Base-by-base conservation (phyloP, 2,888 invertebrate species). In the Microdon myrmicae region DNA sequence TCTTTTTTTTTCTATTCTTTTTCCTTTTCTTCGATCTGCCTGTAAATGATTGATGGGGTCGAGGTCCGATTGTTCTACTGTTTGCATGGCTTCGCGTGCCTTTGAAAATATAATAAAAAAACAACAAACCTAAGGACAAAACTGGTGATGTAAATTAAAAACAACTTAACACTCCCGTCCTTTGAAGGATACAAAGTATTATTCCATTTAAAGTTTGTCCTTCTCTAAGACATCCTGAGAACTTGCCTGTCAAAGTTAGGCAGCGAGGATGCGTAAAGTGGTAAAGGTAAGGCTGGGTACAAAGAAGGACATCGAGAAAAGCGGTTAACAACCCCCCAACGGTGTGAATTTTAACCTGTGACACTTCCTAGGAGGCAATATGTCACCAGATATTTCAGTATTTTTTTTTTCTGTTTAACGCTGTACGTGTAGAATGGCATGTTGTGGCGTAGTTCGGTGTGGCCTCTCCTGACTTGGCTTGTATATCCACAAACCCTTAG, bases 291-390 rank as follows among this genome's bases (percentile, higher is more conserved):
- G 6, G 19, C 35, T 19, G 17, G 25, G 9, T 1, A 35, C 7
- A 34, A 34, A 6, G 25, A 39, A 19, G 23, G 5, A n/a, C n/a
- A n/a, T n/a, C n/a, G 4, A 22, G 12, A 9, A 31, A 7, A 13
- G 28, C 35, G 51, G 44, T 51, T 47, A 64, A 56, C 56, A 56
- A 56, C 61, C 49, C 61, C 61, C 56, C 49, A 44, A 43, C 34
- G 29, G 48, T 61, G 55, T 45, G 56, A 56, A 56, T 56, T 51
- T 64, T 41, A 51, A 56, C 51, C n/a, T n/a, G 28, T 64, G 51
- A 56, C 61, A 51, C 56, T 56, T 56, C 45, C 56, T 56, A 64
- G 56, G 56, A 51, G 45, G 61, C 41, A 51, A 56, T 64, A 49
- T 56, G 51, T 56, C 61, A 64, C 56, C 51, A 51, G 56, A 64